These are phyloP conservation scores for Aphelenchoides besseyi DNA, from an alignment of 1,140 invertebrate species.

Conservation along the genomic window DNA sequence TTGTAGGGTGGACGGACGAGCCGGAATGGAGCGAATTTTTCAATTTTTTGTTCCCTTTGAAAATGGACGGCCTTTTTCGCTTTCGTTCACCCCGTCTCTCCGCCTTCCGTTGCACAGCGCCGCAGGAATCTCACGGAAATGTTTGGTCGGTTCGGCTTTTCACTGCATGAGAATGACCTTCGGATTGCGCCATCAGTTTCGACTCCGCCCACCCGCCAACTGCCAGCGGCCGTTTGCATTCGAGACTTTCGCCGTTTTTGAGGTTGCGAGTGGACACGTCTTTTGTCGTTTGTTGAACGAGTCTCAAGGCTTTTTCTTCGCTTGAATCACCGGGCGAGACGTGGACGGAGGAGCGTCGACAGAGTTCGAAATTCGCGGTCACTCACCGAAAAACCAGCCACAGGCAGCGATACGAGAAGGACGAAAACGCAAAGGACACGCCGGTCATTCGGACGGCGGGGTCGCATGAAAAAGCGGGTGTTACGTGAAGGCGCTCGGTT, in stretches of 20 bases:
- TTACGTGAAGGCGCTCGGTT: conserved; percentile 2
- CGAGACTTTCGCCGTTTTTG: neutral
- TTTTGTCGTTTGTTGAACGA: neutral
- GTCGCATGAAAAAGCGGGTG: too few species aligned
- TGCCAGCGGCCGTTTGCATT: neutral
- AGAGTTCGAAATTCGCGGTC: neutral
- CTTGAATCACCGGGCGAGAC: neutral
- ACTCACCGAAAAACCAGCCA: neutral
- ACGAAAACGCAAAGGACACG: neutral
- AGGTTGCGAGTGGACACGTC: neutral
- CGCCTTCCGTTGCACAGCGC: neutral
- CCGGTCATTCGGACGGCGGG: too few species aligned
- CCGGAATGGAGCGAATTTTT: conserved; percentile 5
- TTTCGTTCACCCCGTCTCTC: neutral
- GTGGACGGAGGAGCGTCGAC: neutral
- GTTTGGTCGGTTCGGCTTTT: neutral
- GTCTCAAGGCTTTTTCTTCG: neutral
- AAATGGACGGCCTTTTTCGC: too few species aligned
- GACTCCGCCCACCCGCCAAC: neutral
- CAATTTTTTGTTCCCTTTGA: conserved; percentile 6
- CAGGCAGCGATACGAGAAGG: neutral
- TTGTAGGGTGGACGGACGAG: neutral
- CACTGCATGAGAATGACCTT: conserved; percentile 1
- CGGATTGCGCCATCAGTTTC: neutral
- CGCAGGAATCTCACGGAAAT: neutral